Evolutionary conservation across 2,797 vertebrate genomes (phyloP).

Genomic region (Pagetopsis macropterus): DNA sequence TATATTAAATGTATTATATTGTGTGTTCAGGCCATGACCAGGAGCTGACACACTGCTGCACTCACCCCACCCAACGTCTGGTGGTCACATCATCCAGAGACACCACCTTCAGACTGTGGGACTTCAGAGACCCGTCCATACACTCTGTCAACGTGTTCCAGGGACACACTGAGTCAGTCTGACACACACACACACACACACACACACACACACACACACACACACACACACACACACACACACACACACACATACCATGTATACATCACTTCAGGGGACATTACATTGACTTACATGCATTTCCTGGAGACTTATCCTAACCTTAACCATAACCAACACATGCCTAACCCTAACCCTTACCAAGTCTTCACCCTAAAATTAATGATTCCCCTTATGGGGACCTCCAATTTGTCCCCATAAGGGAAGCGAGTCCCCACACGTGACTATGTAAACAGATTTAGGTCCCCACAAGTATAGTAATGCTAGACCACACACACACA

Average conservation of each 20-base stretch:
- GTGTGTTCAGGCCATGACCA: conserved; percentile 90
- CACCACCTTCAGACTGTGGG: conserved; percentile 97
- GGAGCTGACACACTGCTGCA: conserved; percentile 95
- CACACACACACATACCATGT: not conserved
- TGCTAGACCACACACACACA: too few relatives aligned
- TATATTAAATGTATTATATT: not conserved
- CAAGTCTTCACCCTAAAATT: too few relatives aligned
- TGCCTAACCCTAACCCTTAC: too few relatives aligned
- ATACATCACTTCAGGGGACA: too few relatives aligned
- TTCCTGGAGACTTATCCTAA: too few relatives aligned
- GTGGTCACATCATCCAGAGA: conserved; percentile 96
- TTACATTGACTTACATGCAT: too few relatives aligned
- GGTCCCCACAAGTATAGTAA: too few relatives aligned
- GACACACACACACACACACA: conserved; percentile 11
- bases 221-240: not conserved
- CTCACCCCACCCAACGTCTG: conserved; percentile 93
- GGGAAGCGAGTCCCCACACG: too few relatives aligned
- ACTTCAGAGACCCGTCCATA: conserved; percentile 97
- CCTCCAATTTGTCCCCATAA: too few relatives aligned
- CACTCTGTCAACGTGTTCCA: conserved; percentile 98
- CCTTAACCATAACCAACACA: too few relatives aligned
- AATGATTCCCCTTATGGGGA: too few relatives aligned
- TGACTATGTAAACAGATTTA: too few relatives aligned
- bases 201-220: not conserved
- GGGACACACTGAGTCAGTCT: conserved; percentile 96